Base-by-base conservation (phyloP, 2,113 vertebrate genomes). In the Atractosteus spatula region DNA sequence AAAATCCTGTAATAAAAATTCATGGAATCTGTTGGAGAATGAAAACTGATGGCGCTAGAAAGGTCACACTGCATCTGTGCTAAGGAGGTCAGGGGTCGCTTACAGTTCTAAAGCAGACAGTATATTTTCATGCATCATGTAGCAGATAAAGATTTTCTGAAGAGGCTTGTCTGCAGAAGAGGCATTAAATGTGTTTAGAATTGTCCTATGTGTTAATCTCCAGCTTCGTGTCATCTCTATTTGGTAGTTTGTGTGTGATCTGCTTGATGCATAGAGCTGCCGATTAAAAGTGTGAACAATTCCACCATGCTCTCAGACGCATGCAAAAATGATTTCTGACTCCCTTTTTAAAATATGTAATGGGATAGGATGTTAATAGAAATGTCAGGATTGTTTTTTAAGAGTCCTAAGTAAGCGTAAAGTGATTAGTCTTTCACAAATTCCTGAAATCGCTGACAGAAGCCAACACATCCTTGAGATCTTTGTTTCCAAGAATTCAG, bases 111-210 rank as follows among this genome's bases (percentile, higher is more conserved):
- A 94, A 94, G 92, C 91, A 82, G 94, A 94, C 92, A 94, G 91
- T 91, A 91, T 87, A 94, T 96, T 98, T 92, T 97, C 96, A 97
- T 96, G 95, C 96, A 95, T 95, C 94, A 93, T 87, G 93, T 93
- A 97, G 94, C 96, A 98, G 94, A 96, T 97, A 96, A 98, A 96
- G 95, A 95, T 89, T 90, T 93, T 91, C 87, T 88, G 89, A 84
- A 84, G 78, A 85, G 89, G 78, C 90, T 72, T 55, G 86, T 80
- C 82, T 84, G 76, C 69, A 83, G 86, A 84, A 75, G 83, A 78
- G 77, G 77, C 7, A 80, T 72, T 45, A 76, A 76, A 77, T 29
- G 68, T 8, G 45, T 67, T 73, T 43, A 72, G 77, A 77, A 85
- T 81, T 80, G 79, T 80, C 78, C 41, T 43, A n/a, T 43, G 78